A percentile compares a stretch with the other conserved stretches of the same genome.
Conservation (phyloP, 2,113 vertebrate genomes). For the Sceloporus undulatus region DNA sequence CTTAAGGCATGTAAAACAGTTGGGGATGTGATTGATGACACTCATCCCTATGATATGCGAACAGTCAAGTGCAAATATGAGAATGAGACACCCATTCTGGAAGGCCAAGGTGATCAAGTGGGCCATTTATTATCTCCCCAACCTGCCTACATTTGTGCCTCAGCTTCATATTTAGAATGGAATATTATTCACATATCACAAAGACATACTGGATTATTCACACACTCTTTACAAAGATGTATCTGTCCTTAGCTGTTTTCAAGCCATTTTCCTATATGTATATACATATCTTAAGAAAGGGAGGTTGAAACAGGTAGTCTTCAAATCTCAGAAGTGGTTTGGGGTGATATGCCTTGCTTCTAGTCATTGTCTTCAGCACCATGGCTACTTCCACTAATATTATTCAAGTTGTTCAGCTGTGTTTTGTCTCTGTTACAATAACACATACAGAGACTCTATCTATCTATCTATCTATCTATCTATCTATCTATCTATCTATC, state of each 20-base stretch:
- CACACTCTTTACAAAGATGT: background rate
- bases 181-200: background rate
- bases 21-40: background rate
- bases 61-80: background rate
- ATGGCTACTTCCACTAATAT: background rate
- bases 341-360: background rate
- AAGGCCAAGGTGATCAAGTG: background rate
- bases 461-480: too few relatives aligned
- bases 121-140: background rate
- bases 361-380: background rate
- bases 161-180: background rate
- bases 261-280: background rate
- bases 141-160: background rate
- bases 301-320: background rate
- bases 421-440: background rate
- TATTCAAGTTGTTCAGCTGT: background rate
- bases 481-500: too few relatives aligned
- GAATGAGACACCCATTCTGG: background rate
- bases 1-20: background rate
- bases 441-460: background rate
- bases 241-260: background rate
- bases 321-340: background rate
- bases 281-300: background rate
- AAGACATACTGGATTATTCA: background rate
- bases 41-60: background rate